Evolutionary conservation across 2,888 invertebrate genomes (phyloP), one percentile per base, ranked within the genome.

Genomic region (Molanna angustata): DNA sequence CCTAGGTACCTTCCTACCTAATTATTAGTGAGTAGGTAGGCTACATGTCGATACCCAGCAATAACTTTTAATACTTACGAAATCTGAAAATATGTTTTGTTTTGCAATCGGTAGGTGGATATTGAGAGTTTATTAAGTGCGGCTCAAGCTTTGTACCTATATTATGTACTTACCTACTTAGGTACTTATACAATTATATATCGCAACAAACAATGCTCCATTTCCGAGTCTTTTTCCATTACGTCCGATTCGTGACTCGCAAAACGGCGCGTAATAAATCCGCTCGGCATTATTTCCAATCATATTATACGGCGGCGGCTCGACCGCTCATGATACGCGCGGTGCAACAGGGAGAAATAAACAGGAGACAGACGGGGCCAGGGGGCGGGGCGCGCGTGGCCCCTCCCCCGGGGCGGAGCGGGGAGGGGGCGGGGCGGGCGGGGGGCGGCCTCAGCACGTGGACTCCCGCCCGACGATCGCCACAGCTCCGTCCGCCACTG

Each of bases 351-450:
- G 31, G 35, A 18, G 18, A 47, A 49, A 33, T 46, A 52, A 46
- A 39, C 39, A 37, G 22, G 48, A 47, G 40, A 42, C 37, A 40
- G 37, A 9, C 18, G 49, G 11, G 40, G 56, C 41, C 45, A 20
- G 53, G 7, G 43, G 57, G 50, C 50, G 39, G 27, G 41, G 43
- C 39, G 9, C 4, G 18, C 31, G 33, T n/a, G 20, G 31, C 20
- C 31, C 21, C 19, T 18, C 78, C 76, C 74, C 78, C 78, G 78
- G 74, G 75, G 74, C 69, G 68, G 58, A 65, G 69, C 70, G 69
- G 65, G 63, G 68, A 69, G 72, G 73, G 74, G n/a, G n/a, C n/a
- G n/a, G n/a, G n/a, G n/a, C 72, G 73, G 73, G 65, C 72, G 74
- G 71, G 53, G 52, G 53, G 33, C 43, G 49, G 51, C 27, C 19